Base-by-base conservation (phyloP, 2,888 invertebrate genomes). In the Prenolepis imparis region DNA sequence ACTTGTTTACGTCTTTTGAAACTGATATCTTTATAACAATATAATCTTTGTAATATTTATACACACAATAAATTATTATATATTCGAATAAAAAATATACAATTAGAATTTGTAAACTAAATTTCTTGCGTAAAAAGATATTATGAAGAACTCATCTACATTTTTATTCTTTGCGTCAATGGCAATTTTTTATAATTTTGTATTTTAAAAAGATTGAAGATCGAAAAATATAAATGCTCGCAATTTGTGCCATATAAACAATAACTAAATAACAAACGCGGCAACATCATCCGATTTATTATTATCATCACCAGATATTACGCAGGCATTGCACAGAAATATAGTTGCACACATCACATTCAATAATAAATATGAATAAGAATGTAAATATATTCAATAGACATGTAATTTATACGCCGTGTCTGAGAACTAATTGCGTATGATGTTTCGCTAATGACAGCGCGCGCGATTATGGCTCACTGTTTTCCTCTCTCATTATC, bases 401-500 rank as follows among this genome's bases (percentile, higher is more conserved):
- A 48, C 8, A 8, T 80, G 59, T 80, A 59, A 80, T 72, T 59
- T 72, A 78, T 70, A 80, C 32, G 44, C 70, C 32, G 72, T 28
- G 44, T 59, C 24, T 24, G 59, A 18, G 2, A 59, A 36, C 59
- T 80, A 72, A 80, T 80, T 80, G 59, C 72, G 72, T 21, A 72
- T 57, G 77, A 67, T 80, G 78, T 61, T 80, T 41, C 48, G 78
- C 72, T 80, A 72, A 80, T 61, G 59, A 57, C 72, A 24, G 21
- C 70, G 41, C 21, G 41, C 21, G 32, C 21, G 21, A 21, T 68
- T 68, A 57, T 57, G 41, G 72, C 59, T 72, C 44, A 72, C 78
- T 61, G 72, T 72, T 72, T 61, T 59, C 72, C 44, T 48, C 78
- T 72, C 78, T 72, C 78, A 72, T 80, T 80, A 80, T 80, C 78